These are phyloP conservation scores for Lasioglossum pauxillum DNA, from an alignment of 2,888 invertebrate genomes.

Conservation along the genomic window DNA sequence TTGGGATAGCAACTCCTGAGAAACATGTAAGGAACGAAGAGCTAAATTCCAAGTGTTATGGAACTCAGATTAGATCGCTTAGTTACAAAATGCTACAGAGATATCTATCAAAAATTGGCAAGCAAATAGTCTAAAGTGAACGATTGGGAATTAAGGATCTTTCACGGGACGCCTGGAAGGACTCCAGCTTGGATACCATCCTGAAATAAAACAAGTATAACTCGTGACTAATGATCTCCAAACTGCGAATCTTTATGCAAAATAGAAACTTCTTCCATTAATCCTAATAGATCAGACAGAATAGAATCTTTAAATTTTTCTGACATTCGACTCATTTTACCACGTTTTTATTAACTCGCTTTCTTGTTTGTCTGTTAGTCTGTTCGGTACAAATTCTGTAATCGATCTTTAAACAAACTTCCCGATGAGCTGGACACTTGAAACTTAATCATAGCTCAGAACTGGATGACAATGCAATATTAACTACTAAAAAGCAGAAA, in stretches of 20 bases:
- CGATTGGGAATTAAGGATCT: background rate
- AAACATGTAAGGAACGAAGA: background rate
- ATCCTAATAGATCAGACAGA: background rate
- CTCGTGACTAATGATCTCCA: too few relatives aligned
- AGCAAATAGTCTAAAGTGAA: background rate
- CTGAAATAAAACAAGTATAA: background rate
- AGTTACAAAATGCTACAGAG: background rate
- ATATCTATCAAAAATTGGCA: background rate
- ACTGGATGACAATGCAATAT: too few relatives aligned
- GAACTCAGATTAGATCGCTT: background rate
- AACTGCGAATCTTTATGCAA: too few relatives aligned
- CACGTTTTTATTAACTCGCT: too few relatives aligned
- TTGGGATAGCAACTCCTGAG: background rate
- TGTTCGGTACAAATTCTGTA: too few relatives aligned
- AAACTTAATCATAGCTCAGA: too few relatives aligned
- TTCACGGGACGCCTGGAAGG: background rate
- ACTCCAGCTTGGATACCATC: background rate
- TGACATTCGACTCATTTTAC: background rate
- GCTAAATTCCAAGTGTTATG: too few relatives aligned
- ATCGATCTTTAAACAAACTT: too few relatives aligned
- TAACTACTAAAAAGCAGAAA: too few relatives aligned
- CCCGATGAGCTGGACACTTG: too few relatives aligned
- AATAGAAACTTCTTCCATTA: too few relatives aligned
- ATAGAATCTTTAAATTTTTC: background rate
- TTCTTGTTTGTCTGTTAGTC: too few relatives aligned